Evolutionary conservation across 2,797 vertebrate genomes (phyloP).

Genomic region (Sebastes matsubarae): DNA sequence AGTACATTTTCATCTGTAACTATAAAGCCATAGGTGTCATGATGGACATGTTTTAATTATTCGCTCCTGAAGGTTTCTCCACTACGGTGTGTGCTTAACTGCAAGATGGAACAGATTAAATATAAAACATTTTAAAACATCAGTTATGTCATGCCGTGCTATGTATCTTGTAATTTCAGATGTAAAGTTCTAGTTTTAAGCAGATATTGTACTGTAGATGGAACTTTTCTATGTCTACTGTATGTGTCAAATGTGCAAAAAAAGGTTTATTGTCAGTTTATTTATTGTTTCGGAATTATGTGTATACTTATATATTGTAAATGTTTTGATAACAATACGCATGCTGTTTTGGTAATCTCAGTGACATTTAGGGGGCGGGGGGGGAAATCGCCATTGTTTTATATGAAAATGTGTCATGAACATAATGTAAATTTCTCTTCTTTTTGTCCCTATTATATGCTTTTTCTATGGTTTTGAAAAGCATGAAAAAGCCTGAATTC

Average conservation of each 20-base stretch:
- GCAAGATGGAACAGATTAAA: conserved; percentile 50
- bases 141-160: conserved; percentile 84
- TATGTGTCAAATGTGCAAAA: conserved; percentile 89
- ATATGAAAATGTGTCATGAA: conserved; percentile 74
- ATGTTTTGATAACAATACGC: conserved; percentile 90
- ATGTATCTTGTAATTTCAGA: conserved; percentile 90
- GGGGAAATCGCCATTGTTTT: conserved; percentile 72
- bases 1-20: conserved; percentile 52
- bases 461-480: conserved; percentile 81
- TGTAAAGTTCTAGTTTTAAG: conserved; percentile 88
- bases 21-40: conserved; percentile 57
- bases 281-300: conserved; percentile 87
- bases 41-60: conserved; percentile 51
- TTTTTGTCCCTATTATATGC: conserved; percentile 71
- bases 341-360: conserved; percentile 85
- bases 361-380: conserved; percentile 64
- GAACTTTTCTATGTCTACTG: conserved; percentile 83
- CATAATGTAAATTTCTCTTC: conserved; percentile 68
- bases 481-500: conserved; percentile 79
- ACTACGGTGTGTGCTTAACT: conserved; percentile 54
- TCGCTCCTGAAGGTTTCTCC: conserved; percentile 19
- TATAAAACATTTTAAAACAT: conserved; percentile 21
- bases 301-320: conserved; percentile 87
- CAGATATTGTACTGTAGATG: conserved; percentile 83
- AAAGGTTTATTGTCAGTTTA: conserved; percentile 89